Percentiles rank a stretch among this genome's conserved stretches.
These are phyloP conservation scores for Elegia similella DNA, from an alignment of 2,888 invertebrate species.

Conservation along the genomic window DNA sequence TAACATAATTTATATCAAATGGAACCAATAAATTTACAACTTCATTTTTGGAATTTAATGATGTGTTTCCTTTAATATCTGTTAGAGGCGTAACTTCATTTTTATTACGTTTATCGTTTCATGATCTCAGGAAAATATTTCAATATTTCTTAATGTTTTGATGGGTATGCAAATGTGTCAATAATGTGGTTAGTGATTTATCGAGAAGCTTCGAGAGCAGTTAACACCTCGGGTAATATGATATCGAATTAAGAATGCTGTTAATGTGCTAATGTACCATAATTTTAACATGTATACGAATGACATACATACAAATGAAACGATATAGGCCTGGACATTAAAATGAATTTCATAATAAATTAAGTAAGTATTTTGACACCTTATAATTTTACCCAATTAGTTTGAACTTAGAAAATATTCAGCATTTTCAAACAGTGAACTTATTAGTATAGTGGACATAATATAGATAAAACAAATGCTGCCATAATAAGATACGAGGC, in stretches of 20 bases:
- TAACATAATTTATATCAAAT: slow-evolving; percentile 45
- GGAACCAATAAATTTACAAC: slow-evolving; percentile 43
- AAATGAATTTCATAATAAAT: neutral
- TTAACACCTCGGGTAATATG: slow-evolving; percentile 52
- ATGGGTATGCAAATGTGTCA: slow-evolving; percentile 46
- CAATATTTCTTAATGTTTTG: slow-evolving; percentile 37
- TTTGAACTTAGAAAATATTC: too few relatives aligned
- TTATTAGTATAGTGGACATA: too few relatives aligned
- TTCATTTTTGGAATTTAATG: slow-evolving; percentile 50
- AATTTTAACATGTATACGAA: slow-evolving; percentile 25
- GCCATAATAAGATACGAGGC: too few relatives aligned
- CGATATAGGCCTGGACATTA: slow-evolving; percentile 6
- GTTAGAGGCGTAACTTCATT: slow-evolving; percentile 38
- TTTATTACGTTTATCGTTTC: slow-evolving; percentile 51
- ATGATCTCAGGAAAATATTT: slow-evolving; percentile 37
- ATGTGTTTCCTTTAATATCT: slow-evolving; percentile 47
- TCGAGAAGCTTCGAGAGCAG: slow-evolving; percentile 37
- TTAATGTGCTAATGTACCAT: slow-evolving; percentile 26
- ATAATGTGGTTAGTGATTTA: slow-evolving; percentile 44
- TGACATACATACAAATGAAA: slow-evolving; percentile 19
- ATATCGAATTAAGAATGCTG: slow-evolving; percentile 34
- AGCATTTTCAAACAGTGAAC: too few relatives aligned
- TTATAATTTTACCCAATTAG: slow-evolving; percentile 3
- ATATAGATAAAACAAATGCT: too few relatives aligned
- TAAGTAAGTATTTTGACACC: slow-evolving; percentile 3